Base-by-base conservation (phyloP, 2,797 vertebrate species). In the Falco naumanni region DNA sequence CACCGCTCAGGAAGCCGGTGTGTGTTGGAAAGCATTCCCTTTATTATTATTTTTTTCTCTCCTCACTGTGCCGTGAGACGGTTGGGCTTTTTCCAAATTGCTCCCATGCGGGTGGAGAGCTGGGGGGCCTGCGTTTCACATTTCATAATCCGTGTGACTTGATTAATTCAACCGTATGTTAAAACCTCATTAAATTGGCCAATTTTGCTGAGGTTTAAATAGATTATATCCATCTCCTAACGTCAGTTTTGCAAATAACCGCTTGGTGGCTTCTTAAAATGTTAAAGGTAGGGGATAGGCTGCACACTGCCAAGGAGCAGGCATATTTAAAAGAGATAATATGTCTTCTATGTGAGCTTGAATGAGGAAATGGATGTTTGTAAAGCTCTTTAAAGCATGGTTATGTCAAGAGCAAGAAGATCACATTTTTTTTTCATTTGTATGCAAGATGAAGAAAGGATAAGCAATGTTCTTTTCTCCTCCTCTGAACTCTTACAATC, bases 341-440 rank as follows among this genome's bases (percentile, higher is more conserved):
- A 81, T 29, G 70, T 95, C 93, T 93, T 94, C 70, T 56, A 29
- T 90, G 90, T 43, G 80, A 96, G 83, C 77, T 90, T 66, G 84
- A 84, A 95, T 83, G 94, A 84, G 81, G 66, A 85, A 89, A 90
- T 80, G 68, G 91, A 57, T 94, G 81, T 76, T 96, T 94, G 86
- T 83, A 41, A 81, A 95, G 88, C 77, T 88, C 88, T 91, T 95
- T 89, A 94, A 95, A 96, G 77, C 80, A 79, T 69, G 59, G 59
- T 89, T 96, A 77, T 93, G 74, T 95, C 84, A 92, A 93, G 71
- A 96, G 68, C 78, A 79, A 93, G 82, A 87, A 75, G 81, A 93
- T 75, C 65, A n/a, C 66, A 53, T 94, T 93, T 95, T 65, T 57
- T 92, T 95, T 91, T 80, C 65, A 81, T 94, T 91, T 93, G 70